Percentiles rank a stretch among this genome's conserved stretches.
These are phyloP conservation scores for Eulithis testata DNA, from an alignment of 2,888 invertebrate genomes.

Conservation along the genomic window DNA sequence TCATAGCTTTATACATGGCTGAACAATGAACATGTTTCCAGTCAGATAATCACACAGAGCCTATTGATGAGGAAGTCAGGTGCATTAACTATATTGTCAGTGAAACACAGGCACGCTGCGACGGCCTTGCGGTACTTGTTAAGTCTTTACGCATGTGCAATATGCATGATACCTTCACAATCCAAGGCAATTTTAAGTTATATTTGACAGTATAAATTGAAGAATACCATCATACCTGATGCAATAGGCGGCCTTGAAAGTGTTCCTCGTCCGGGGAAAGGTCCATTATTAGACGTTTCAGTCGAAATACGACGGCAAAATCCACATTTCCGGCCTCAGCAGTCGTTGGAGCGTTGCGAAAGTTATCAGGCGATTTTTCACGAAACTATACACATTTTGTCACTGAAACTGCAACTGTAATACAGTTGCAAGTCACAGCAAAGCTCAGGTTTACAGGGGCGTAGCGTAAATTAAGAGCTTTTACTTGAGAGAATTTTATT, in stretches of 20 bases:
- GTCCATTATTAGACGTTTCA: constrained; percentile 76
- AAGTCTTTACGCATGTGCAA: constrained; percentile 36
- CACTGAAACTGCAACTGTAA: constrained; percentile 27
- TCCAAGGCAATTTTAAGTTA: not conserved
- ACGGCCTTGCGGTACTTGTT: constrained; percentile 37
- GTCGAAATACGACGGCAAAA: constrained; percentile 52
- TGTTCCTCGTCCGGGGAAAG: constrained; percentile 92
- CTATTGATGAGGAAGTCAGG: not conserved
- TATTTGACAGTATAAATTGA: constrained; percentile 2
- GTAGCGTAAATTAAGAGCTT: not conserved
- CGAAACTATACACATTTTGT: constrained; percentile 14
- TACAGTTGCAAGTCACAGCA: not conserved
- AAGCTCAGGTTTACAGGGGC: not conserved
- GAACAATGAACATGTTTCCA: not conserved
- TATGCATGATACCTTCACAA: constrained; percentile 6
- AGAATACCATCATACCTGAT: constrained; percentile 83
- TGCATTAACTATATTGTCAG: not conserved
- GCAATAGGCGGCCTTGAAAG: constrained; percentile 90
- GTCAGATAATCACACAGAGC: not conserved
- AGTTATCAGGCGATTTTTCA: constrained; percentile 11
- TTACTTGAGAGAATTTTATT: constrained; percentile 12
- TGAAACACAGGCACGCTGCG: constrained; percentile 7
- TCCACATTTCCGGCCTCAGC: constrained; percentile 63
- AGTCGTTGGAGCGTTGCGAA: constrained; percentile 69
- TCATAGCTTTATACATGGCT: not conserved